Evolutionary conservation across 2,797 vertebrate genomes (phyloP).

Genomic region (Chelon auratus): DNA sequence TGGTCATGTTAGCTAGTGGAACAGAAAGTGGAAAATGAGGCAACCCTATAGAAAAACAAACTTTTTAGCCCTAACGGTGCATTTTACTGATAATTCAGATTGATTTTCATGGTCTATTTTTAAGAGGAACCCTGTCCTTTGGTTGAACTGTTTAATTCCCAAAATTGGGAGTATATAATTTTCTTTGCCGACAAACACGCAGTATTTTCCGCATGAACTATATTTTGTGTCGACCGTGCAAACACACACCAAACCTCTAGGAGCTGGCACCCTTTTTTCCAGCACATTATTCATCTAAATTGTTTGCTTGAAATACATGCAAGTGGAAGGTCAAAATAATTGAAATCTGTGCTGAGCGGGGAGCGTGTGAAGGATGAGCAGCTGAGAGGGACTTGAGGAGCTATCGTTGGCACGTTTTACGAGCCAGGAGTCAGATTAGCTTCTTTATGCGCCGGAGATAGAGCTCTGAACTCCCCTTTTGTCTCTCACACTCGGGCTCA

Average conservation of each 20-base stretch:
- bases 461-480: slow-evolving; percentile 39
- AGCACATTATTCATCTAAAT: slow-evolving; percentile 37
- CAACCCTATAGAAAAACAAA: background rate
- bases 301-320: slow-evolving; percentile 32
- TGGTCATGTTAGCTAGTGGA: background rate
- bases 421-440: slow-evolving; percentile 34
- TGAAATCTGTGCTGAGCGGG: background rate
- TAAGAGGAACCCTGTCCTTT: background rate
- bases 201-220: no score
- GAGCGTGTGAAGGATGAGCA: background rate
- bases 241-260: background rate
- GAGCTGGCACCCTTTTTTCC: background rate
- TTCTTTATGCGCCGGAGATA: slow-evolving; percentile 42
- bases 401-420: slow-evolving; percentile 12
- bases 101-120: background rate
- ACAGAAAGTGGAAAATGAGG: background rate
- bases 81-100: background rate
- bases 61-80: no score
- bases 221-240: background rate
- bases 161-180: no score
- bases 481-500: slow-evolving; percentile 24
- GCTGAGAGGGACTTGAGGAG: slow-evolving; percentile 21
- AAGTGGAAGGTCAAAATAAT: slow-evolving; percentile 47
- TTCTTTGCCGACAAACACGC: background rate
- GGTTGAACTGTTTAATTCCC: no score